phyloP scores from a whole-genome alignment of 2,888 invertebrate species.

The Blastobasis lacticolella region DNA sequence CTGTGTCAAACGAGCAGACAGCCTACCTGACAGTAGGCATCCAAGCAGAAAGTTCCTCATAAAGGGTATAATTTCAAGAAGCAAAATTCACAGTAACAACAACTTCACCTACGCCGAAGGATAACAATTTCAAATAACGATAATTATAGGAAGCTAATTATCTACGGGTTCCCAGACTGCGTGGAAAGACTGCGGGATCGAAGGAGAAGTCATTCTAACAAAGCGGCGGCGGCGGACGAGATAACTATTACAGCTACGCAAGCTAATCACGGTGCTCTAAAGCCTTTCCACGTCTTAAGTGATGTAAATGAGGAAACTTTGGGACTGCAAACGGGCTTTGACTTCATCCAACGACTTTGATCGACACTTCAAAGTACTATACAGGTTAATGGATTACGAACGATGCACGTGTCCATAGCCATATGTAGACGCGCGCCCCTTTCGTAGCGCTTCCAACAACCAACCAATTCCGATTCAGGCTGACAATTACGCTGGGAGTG shows the following conservation, averaged over 20 bases:
- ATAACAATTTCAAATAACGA: no score
- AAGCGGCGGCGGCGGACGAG: constrained; percentile 14
- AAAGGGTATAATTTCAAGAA: no score
- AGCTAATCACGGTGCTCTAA: constrained; percentile 52
- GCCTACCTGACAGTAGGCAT: no score
- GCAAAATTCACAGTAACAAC: no score
- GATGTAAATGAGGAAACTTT: constrained; percentile 66
- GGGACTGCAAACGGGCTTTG: constrained; percentile 51
- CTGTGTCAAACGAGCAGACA: no score
- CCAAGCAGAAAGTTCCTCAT: no score
- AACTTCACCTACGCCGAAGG: no score
- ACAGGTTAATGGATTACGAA: constrained; percentile 12
- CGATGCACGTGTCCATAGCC: constrained; percentile 2
- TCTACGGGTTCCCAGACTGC: no score
- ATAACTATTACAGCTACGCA: constrained; percentile 27
- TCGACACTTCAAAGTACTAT: constrained; percentile 50
- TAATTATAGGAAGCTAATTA: no score
- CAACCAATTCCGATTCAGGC: background rate
- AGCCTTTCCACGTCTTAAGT: constrained; percentile 56
- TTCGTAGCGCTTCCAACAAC: background rate
- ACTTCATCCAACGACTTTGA: constrained; percentile 58
- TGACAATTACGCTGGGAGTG: background rate
- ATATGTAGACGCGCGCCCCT: background rate
- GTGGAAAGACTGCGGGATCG: no score
- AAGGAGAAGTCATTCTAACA: no score